Evolutionary conservation across 92 coral and sea anemone genomes (phyloP).

Genomic region (Chrysogorgia sp.): DNA sequence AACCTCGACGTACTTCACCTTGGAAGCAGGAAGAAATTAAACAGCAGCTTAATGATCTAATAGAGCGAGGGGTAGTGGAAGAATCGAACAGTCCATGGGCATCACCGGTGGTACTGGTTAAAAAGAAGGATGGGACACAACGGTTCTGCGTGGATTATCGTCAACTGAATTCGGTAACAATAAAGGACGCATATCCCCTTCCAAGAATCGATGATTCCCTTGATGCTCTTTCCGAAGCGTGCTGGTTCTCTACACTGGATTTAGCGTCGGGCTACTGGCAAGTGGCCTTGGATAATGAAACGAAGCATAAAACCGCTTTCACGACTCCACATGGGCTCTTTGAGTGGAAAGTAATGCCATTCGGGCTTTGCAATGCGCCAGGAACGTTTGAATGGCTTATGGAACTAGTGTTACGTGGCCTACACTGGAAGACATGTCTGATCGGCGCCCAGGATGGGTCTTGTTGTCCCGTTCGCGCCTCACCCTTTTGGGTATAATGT

Average conservation of each 20-base stretch:
- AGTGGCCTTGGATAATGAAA: slow-evolving; percentile 55
- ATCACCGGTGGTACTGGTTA: slow-evolving; percentile 57
- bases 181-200: slow-evolving; percentile 57
- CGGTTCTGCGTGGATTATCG: slow-evolving; percentile 60
- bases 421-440: slow-evolving; percentile 16
- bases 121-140: slow-evolving; percentile 64
- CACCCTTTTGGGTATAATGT: too few relatives aligned
- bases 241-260: slow-evolving; percentile 53
- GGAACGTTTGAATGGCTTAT: slow-evolving; percentile 51
- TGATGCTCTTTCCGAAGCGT: slow-evolving; percentile 50
- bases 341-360: slow-evolving; percentile 55
- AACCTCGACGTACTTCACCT: slow-evolving; percentile 44
- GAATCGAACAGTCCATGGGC: slow-evolving; percentile 59
- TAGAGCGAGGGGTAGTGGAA: slow-evolving; percentile 51
- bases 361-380: slow-evolving; percentile 17
- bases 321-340: slow-evolving; percentile 44
- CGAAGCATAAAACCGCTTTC: slow-evolving; percentile 56
- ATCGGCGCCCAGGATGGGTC: too few relatives aligned
- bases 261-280: slow-evolving; percentile 60
- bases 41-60: too few relatives aligned
- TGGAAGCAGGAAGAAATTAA: slow-evolving; percentile 43
- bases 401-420: slow-evolving; percentile 39
- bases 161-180: slow-evolving; percentile 46
- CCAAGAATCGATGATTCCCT: slow-evolving; percentile 53
- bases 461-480: too few relatives aligned